Evolutionary conservation across 2,888 invertebrate species (phyloP).

Genomic region (Cylindroiulus punctatus): DNA sequence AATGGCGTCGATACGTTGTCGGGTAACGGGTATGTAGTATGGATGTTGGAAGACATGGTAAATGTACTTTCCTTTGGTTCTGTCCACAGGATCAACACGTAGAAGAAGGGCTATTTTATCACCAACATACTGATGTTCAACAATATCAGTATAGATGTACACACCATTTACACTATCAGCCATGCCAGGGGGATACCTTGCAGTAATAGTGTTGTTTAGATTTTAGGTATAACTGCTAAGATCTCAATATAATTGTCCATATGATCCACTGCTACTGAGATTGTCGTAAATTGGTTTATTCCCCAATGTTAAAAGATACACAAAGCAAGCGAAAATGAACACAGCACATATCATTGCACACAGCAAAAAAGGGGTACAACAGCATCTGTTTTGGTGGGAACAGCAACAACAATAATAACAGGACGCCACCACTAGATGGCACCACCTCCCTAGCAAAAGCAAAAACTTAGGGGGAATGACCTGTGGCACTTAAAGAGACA

Average conservation of each 20-base stretch:
- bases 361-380: no score
- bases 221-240: neutral
- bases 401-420: no score
- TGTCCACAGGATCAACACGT: constrained; percentile 60
- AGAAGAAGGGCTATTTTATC: constrained; percentile 61
- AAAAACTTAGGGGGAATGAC: no score
- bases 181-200: neutral
- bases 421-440: no score
- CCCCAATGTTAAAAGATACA: neutral
- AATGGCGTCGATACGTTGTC: neutral
- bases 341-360: no score
- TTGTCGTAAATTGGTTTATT: neutral
- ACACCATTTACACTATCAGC: neutral
- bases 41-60: neutral
- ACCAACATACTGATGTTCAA: constrained; percentile 61
- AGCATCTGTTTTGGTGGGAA: no score
- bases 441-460: no score
- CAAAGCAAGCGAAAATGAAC: no score
- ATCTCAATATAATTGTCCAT: no score
- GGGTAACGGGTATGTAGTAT: neutral
- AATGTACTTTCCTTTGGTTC: neutral
- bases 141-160: constrained; percentile 60
- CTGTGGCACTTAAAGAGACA: no score
- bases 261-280: no score
- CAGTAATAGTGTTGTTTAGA: neutral